These are phyloP conservation scores for Chionoecetes opilio DNA, from an alignment of 1,140 invertebrate species.

Conservation along the genomic window DNA sequence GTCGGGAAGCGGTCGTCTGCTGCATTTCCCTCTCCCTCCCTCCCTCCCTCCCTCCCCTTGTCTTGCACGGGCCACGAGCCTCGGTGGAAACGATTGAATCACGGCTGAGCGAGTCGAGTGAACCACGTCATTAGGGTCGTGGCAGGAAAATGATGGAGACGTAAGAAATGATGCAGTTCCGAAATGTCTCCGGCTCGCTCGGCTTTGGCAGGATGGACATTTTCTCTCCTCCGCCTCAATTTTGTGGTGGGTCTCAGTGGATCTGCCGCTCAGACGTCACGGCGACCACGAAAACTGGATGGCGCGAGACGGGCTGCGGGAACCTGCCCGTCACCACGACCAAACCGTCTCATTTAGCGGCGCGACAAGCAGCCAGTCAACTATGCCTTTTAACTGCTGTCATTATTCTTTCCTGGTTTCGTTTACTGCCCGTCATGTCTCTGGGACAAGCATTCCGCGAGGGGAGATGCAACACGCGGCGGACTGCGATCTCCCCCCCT, in stretches of 20 bases:
- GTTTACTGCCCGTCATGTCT: slow-evolving; percentile 32
- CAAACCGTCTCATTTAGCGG: slow-evolving; percentile 43
- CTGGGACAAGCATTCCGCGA: background rate
- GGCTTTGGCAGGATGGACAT: slow-evolving; percentile 47
- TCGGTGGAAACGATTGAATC: slow-evolving; percentile 62
- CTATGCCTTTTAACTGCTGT: slow-evolving; percentile 40
- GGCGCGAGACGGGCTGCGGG: background rate
- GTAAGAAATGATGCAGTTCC: slow-evolving; percentile 57
- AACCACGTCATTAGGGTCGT: slow-evolving; percentile 70
- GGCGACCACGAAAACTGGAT: slow-evolving; percentile 8
- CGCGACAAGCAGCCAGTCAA: slow-evolving; percentile 58
- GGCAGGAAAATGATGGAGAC: slow-evolving; percentile 66
- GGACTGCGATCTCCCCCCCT: background rate
- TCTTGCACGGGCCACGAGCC: slow-evolving; percentile 22
- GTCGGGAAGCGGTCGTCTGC: slow-evolving; percentile 37
- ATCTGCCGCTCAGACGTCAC: slow-evolving; percentile 56
- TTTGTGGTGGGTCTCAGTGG: slow-evolving; percentile 50
- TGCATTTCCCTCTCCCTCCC: slow-evolving; percentile 14
- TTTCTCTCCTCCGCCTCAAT: slow-evolving; percentile 17
- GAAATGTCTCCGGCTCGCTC: slow-evolving; percentile 56
- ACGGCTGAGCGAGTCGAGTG: slow-evolving; percentile 65
- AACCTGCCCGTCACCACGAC: slow-evolving; percentile 30
- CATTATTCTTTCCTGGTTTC: slow-evolving; percentile 23
- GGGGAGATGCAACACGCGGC: background rate
- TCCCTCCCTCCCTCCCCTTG: slow-evolving; percentile 44